phyloP scores from a whole-genome alignment of 2,888 invertebrate genomes.

The Drosophila ezoana region DNA sequence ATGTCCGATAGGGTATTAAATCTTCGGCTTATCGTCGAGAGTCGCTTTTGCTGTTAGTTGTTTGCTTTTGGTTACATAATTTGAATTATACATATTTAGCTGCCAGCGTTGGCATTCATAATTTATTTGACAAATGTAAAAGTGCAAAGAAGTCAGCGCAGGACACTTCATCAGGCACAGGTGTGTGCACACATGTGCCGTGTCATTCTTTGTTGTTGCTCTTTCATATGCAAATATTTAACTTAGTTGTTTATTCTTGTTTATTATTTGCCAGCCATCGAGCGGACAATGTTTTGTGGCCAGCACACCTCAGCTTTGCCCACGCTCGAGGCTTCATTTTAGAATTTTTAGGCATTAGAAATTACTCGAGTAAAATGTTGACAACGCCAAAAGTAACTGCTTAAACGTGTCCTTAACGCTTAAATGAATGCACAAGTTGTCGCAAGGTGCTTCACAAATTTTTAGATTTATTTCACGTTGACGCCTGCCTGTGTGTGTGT shows the following conservation, averaged over 20 bases:
- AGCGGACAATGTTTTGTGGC: constrained; percentile 22
- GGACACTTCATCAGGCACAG: constrained; percentile 26
- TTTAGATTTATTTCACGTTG: too few species aligned
- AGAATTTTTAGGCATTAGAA: constrained; percentile 52
- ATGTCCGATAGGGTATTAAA: too few species aligned
- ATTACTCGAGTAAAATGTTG: constrained; percentile 24
- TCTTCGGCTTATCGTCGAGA: too few species aligned
- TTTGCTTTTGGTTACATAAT: constrained; percentile 53
- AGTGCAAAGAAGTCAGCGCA: constrained; percentile 43
- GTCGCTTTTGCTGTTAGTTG: background rate
- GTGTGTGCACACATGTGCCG: constrained; percentile 25
- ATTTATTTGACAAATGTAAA: constrained; percentile 55
- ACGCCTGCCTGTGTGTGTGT: too few species aligned
- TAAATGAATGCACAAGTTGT: constrained; percentile 64
- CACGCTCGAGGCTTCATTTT: constrained; percentile 47
- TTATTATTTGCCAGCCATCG: constrained; percentile 6
- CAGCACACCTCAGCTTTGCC: constrained; percentile 27
- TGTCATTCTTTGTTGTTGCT: constrained; percentile 12
- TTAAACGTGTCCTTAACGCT: constrained; percentile 63
- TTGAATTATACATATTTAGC: constrained; percentile 49
- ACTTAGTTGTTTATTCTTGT: constrained; percentile 16
- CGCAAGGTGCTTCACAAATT: constrained; percentile 22
- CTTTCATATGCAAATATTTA: constrained; percentile 42
- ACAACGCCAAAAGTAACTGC: constrained; percentile 57
- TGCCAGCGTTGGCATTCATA: constrained; percentile 50